These are phyloP conservation scores for Ceyx margarethae DNA, from an alignment of 2,113 vertebrate species.

Conservation along the genomic window DNA sequence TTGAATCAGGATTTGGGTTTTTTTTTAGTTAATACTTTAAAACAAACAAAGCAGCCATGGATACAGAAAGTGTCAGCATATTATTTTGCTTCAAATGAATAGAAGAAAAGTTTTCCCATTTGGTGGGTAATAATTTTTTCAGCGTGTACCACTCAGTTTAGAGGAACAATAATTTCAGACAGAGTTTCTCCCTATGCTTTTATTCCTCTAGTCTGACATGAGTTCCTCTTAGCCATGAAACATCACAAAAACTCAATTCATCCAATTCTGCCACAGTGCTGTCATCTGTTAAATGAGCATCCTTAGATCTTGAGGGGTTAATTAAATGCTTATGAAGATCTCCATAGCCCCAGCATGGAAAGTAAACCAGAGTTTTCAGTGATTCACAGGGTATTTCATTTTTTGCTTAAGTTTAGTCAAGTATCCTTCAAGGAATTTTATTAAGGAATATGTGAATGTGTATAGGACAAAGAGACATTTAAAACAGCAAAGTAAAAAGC, in stretches of 20 bases:
- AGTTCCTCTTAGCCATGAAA: neutral
- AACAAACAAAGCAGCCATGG: neutral
- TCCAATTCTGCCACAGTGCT: neutral
- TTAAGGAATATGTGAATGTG: no score
- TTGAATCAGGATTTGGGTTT: no score
- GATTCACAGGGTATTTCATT: neutral
- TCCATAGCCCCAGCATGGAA: neutral
- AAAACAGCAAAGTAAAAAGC: no score
- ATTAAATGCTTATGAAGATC: neutral
- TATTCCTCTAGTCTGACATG: neutral
- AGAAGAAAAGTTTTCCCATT: neutral
- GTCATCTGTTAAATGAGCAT: neutral
- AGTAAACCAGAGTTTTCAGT: neutral
- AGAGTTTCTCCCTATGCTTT: neutral
- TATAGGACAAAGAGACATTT: no score
- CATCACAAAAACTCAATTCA: neutral
- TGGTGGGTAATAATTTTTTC: neutral
- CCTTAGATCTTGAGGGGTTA: neutral
- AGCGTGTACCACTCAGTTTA: neutral
- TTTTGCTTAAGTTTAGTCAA: neutral
- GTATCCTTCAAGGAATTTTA: neutral
- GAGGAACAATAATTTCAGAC: neutral
- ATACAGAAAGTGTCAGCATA: slow-evolving; percentile 17
- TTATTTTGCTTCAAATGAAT: neutral
- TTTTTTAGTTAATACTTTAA: slow-evolving; percentile 18